Percentiles rank a stretch among this genome's conserved stretches.
phyloP scores from a whole-genome alignment of 2,113 vertebrate species.

The Amphiprion percula region DNA sequence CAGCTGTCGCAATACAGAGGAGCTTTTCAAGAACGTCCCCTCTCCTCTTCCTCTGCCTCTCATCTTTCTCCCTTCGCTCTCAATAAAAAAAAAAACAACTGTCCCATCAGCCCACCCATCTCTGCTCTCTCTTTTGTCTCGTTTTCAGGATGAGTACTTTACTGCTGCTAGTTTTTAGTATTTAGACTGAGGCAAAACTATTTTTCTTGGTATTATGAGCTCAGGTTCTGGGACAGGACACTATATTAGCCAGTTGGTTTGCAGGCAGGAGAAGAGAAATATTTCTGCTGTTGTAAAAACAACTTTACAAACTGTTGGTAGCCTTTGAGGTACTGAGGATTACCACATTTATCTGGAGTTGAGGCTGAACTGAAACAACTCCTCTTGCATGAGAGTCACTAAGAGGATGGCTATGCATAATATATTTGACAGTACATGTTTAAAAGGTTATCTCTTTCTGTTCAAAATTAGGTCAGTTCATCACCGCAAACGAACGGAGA shows the following conservation, averaged over 20 bases:
- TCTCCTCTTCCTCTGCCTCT: constrained; percentile 61
- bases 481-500: constrained; percentile 49
- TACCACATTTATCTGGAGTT: constrained; percentile 12
- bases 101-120: constrained; percentile 47
- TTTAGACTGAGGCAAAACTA: constrained; percentile 17
- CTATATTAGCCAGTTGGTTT: constrained; percentile 19
- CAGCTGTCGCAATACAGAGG: constrained; percentile 76
- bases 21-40: constrained; percentile 75
- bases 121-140: constrained; percentile 9
- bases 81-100: constrained; percentile 33
- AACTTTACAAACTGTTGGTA: constrained; percentile 37
- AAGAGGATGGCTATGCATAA: constrained; percentile 74
- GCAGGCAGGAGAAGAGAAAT: constrained; percentile 8
- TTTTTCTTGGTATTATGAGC: not conserved
- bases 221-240: not conserved
- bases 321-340: constrained; percentile 8
- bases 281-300: constrained; percentile 10
- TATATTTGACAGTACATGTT: constrained; percentile 75
- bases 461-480: constrained; percentile 74
- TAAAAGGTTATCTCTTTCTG: constrained; percentile 71
- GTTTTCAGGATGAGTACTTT: constrained; percentile 16
- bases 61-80: constrained; percentile 52
- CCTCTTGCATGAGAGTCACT: constrained; percentile 56
- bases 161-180: not conserved
- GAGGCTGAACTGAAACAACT: constrained; percentile 37